phyloP scores from a whole-genome alignment of 2,797 vertebrate species.

The Pseudomugil gertrudae region DNA sequence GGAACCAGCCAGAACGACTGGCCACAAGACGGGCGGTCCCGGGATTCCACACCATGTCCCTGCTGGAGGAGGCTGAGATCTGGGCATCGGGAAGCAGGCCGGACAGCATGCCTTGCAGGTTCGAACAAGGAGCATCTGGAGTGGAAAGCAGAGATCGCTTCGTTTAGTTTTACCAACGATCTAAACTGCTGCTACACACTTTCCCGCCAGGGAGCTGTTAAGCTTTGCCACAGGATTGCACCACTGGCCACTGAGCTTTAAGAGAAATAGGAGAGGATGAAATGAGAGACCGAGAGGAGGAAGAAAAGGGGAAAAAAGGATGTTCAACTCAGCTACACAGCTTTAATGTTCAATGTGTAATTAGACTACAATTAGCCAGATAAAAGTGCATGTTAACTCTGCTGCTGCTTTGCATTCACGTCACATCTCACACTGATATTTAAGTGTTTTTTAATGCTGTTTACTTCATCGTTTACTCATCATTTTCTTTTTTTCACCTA shows the following conservation, averaged over 20 bases:
- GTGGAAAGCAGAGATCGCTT: conserved; percentile 5
- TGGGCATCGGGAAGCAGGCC: conserved; percentile 92
- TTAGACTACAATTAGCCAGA: conserved; percentile 50
- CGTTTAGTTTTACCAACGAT: conserved; percentile 9
- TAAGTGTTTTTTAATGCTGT: conserved; percentile 26
- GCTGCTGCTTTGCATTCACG: conserved; percentile 35
- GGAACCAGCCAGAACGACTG: conserved; percentile 96
- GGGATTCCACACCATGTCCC: conserved; percentile 91
- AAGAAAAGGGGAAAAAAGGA: conserved; percentile 8
- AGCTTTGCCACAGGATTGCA: conserved; percentile 52
- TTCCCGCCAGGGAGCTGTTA: conserved; percentile 63
- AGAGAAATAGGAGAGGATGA: conserved; percentile 28
- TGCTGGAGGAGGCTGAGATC: conserved; percentile 91
- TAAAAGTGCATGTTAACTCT: conserved; percentile 37
- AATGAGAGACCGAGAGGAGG: conserved; percentile 1
- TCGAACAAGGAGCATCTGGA: conserved; percentile 92
- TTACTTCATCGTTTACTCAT: conserved; percentile 6
- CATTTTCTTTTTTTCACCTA: conserved; percentile 1
- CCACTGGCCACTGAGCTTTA: conserved; percentile 48
- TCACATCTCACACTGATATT: conserved; percentile 34
- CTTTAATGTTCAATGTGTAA: conserved; percentile 41
- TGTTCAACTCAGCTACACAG: background rate
- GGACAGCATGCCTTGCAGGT: conserved; percentile 93
- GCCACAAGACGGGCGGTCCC: conserved; percentile 90
- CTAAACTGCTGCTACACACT: conserved; percentile 42